phyloP scores from a whole-genome alignment of 2,797 vertebrate genomes.

The Acanthurus lineatus region DNA sequence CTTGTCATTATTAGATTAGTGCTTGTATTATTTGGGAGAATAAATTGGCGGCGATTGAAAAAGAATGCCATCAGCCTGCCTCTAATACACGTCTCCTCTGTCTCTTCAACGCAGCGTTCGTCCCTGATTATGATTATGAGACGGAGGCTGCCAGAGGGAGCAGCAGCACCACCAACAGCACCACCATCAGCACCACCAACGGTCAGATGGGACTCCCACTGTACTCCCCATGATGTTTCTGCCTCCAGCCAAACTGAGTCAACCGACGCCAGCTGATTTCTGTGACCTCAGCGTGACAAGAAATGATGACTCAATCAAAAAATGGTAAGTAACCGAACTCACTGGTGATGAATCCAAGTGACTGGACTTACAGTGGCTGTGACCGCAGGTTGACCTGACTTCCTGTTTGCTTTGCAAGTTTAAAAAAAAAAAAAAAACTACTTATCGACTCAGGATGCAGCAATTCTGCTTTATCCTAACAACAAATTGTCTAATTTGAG shows the following conservation, averaged over 20 bases:
- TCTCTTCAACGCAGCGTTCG: slow-evolving; percentile 34
- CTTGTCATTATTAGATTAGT: slow-evolving; percentile 85
- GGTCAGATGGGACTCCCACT: slow-evolving; percentile 29
- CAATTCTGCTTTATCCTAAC: background rate
- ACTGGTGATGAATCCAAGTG: background rate
- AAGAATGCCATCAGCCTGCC: slow-evolving; percentile 64
- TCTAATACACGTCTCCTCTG: slow-evolving; percentile 59
- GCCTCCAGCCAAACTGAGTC: slow-evolving; percentile 21
- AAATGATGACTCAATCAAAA: slow-evolving; percentile 15
- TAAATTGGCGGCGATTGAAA: slow-evolving; percentile 78
- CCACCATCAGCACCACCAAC: background rate
- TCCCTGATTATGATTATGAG: slow-evolving; percentile 62
- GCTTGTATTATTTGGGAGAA: slow-evolving; percentile 80
- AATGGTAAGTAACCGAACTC: slow-evolving; percentile 22
- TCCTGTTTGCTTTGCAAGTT: slow-evolving; percentile 19
- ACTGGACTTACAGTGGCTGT: background rate
- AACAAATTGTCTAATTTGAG: slow-evolving; percentile 43
- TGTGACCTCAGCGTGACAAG: slow-evolving; percentile 19
- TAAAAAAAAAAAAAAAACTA: slow-evolving; percentile 4
- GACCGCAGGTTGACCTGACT: slow-evolving; percentile 14
- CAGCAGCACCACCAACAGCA: background rate
- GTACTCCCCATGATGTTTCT: slow-evolving; percentile 15
- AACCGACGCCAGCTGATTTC: slow-evolving; percentile 21
- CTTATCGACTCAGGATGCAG: slow-evolving; percentile 31
- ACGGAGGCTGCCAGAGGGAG: slow-evolving; percentile 19